Conservation (phyloP, 2,888 invertebrate genomes). For the Lepas anatifera region DNA sequence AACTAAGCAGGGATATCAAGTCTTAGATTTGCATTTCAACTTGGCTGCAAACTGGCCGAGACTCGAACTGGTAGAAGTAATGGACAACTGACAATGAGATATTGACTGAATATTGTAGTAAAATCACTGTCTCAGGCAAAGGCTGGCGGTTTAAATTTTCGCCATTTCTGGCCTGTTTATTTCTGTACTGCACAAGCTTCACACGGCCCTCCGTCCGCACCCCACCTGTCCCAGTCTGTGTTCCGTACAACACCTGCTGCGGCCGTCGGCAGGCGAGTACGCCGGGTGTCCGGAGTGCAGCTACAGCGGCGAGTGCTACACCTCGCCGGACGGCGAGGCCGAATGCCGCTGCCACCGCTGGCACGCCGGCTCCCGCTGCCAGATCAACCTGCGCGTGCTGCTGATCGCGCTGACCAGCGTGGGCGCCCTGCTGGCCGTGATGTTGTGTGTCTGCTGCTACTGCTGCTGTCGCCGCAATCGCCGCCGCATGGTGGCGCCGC, state of each 20-base stretch:
- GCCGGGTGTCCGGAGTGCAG: constrained; percentile 74
- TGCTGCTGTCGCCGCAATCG: constrained; percentile 49
- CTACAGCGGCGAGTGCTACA: constrained; percentile 73
- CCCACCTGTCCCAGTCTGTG: too few species aligned
- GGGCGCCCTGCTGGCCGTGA: constrained; percentile 55
- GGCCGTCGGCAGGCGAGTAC: constrained; percentile 55
- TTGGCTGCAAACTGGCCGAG: too few species aligned
- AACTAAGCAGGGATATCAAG: too few species aligned
- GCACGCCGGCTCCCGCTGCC: constrained; percentile 78
- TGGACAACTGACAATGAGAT: too few species aligned
- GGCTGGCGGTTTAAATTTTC: too few species aligned
- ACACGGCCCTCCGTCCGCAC: background rate
- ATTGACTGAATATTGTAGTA: too few species aligned
- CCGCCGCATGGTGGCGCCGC: constrained; percentile 28
- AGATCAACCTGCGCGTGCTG: constrained; percentile 74
- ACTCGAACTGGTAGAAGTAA: too few species aligned
- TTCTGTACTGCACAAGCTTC: background rate
- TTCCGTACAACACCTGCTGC: too few species aligned
- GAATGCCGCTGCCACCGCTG: constrained; percentile 81
- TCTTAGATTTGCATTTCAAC: too few species aligned
- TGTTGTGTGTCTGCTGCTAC: constrained; percentile 59
- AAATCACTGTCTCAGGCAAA: too few species aligned
- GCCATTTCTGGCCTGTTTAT: too few species aligned
- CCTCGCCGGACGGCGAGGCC: constrained; percentile 41
- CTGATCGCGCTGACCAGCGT: constrained; percentile 64